phyloP scores from a whole-genome alignment of 2,797 vertebrate species.

The Onychomys arenicola region DNA sequence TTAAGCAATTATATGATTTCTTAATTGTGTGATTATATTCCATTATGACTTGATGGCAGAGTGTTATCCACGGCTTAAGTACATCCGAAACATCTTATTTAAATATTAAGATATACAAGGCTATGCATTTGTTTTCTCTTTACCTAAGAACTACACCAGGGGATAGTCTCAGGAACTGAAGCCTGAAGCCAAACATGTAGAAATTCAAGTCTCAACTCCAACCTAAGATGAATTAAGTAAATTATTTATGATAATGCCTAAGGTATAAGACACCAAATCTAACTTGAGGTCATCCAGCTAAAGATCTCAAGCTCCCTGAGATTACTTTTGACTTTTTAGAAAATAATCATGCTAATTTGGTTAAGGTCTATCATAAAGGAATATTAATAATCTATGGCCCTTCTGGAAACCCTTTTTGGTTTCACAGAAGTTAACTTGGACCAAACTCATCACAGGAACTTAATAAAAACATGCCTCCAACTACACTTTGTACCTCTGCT shows the following conservation, averaged over 20 bases:
- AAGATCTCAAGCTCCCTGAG: constrained; percentile 18
- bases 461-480: background rate
- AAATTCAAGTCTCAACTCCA: constrained; percentile 59
- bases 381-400: background rate
- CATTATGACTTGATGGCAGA: background rate
- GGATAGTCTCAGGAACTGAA: constrained; percentile 40
- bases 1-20: background rate
- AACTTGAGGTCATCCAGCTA: constrained; percentile 49
- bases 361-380: constrained; percentile 20
- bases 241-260: constrained; percentile 57
- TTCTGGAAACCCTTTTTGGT: background rate
- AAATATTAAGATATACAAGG: background rate
- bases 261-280: constrained; percentile 36
- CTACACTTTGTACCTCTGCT: background rate
- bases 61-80: background rate
- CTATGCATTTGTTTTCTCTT: background rate
- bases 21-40: background rate
- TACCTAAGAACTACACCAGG: background rate
- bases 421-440: background rate
- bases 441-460: background rate
- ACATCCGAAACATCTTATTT: constrained; percentile 32
- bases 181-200: constrained; percentile 13
- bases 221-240: constrained; percentile 61
- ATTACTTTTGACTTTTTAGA: constrained; percentile 48
- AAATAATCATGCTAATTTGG: background rate